A percentile compares a stretch with the other conserved stretches of the same genome.
phyloP scores from a whole-genome alignment of 1,140 invertebrate species.

The Drosophila nikananu region DNA sequence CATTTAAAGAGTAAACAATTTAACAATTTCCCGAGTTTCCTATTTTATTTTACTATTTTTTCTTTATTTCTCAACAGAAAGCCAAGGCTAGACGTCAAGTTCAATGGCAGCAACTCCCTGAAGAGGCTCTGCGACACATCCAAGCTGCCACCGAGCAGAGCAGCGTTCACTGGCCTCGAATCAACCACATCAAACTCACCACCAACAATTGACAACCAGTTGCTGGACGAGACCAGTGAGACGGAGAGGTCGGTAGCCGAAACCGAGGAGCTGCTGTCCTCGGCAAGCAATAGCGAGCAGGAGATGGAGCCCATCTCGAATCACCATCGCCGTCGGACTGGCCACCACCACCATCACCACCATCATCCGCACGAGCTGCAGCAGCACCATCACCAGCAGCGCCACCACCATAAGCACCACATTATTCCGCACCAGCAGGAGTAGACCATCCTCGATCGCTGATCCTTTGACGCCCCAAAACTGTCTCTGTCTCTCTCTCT shows the following conservation, averaged over 20 bases:
- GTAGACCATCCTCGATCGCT: constrained; percentile 24
- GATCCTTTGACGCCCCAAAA: background rate
- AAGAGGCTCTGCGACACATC: constrained; percentile 41
- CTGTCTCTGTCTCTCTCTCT: no score
- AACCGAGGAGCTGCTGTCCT: constrained; percentile 25
- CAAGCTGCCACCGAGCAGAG: constrained; percentile 20
- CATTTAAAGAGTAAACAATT: background rate
- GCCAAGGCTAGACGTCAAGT: constrained; percentile 76
- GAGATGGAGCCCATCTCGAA: constrained; percentile 40
- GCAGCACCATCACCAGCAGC: constrained; percentile 50
- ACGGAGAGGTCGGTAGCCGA: constrained; percentile 21
- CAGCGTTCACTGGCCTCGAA: constrained; percentile 37
- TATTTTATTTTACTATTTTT: background rate
- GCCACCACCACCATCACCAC: constrained; percentile 48
- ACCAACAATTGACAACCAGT: constrained; percentile 69
- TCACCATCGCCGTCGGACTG: constrained; percentile 37
- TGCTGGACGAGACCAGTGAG: constrained; percentile 67
- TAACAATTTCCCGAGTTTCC: background rate
- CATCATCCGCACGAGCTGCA: constrained; percentile 56
- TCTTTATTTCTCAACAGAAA: constrained; percentile 41
- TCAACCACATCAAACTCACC: constrained; percentile 69
- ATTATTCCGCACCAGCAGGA: constrained; percentile 46
- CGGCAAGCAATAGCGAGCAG: constrained; percentile 44
- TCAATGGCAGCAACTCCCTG: constrained; percentile 48
- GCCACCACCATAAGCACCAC: constrained; percentile 55